Evolutionary conservation across 1,140 invertebrate genomes (phyloP).

Genomic region (Lepidotrigona ventralis): DNA sequence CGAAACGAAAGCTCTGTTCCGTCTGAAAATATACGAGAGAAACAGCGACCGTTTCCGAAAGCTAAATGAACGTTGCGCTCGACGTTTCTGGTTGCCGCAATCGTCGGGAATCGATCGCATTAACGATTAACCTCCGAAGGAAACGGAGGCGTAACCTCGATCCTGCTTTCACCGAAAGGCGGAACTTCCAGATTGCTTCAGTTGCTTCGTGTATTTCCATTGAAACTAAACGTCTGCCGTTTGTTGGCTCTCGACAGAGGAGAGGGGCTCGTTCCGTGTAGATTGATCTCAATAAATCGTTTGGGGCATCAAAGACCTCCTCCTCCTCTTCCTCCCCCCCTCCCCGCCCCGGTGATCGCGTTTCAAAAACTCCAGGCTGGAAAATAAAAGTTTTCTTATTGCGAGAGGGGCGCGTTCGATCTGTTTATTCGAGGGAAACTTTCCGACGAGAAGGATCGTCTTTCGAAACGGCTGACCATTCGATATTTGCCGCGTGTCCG

Average conservation of each 20-base stretch:
- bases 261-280: not conserved
- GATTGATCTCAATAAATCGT: constrained; percentile 30
- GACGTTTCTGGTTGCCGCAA: not conserved
- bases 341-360: not conserved
- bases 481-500: not conserved
- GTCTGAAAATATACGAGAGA: not conserved
- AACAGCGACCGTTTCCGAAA: not conserved
- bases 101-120: constrained; percentile 23
- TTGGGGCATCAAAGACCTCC: constrained; percentile 6
- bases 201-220: constrained; percentile 25
- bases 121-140: constrained; percentile 33
- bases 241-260: not conserved
- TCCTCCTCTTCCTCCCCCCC: no score
- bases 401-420: not conserved
- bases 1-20: not conserved
- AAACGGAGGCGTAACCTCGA: constrained; percentile 14
- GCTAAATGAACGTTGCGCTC: constrained; percentile 5
- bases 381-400: constrained; percentile 27
- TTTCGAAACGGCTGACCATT: not conserved
- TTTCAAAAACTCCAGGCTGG: not conserved
- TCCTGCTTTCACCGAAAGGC: constrained; percentile 4
- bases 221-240: constrained; percentile 19
- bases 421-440: constrained; percentile 1
- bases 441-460: not conserved
- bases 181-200: constrained; percentile 27